Base-by-base conservation (phyloP, 2,113 vertebrate genomes). In the Actenoides hombroni region DNA sequence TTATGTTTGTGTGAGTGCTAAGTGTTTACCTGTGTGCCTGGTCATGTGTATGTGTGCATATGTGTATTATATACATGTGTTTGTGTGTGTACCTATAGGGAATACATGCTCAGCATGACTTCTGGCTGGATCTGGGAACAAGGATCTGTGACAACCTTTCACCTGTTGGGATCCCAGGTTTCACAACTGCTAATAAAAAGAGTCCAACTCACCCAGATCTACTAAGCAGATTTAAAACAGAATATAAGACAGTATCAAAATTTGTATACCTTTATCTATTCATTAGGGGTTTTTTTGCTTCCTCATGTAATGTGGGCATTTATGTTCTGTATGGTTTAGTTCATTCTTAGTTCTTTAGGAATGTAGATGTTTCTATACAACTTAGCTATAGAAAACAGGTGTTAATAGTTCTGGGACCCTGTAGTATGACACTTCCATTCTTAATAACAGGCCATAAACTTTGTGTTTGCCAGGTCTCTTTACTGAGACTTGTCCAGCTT, bases 111-210 rank as follows among this genome's bases (percentile, higher is more conserved):
- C 39, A 64, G 23, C 7, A 25, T 53, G 29, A 57, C 6, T 74
- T 9, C 28, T 61, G 12, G 10, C 20, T 73, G 11, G 24, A 63
- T 4, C 10, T 79, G 16, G 28, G 9, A 92, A 48, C 14, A 59
- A 16, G 16, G 21, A 69, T 2, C 4, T 83, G 15, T 14, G 28
- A 8, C 31, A 67, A 4, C 18, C 20, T 83, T 1, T 0, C 2
- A 6, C 61, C 15, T 92, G 13, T 4, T 64, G 5, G 2, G 0
- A 11, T 76, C 33, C 7, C 19, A 73, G 23, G 40, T 73, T 80
- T 42, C 7, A 8, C 13, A 83, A 1, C 5, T 15, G 3, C 5
- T 53, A 29, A 40, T 5, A 69, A 14, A 46, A 88, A 77, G 8
- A 19, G 8, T 25, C 13, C 70, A 44, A 63, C 15, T 91, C 21